Base-by-base conservation (phyloP, 2,888 invertebrate genomes). In the Amiota mariae region DNA sequence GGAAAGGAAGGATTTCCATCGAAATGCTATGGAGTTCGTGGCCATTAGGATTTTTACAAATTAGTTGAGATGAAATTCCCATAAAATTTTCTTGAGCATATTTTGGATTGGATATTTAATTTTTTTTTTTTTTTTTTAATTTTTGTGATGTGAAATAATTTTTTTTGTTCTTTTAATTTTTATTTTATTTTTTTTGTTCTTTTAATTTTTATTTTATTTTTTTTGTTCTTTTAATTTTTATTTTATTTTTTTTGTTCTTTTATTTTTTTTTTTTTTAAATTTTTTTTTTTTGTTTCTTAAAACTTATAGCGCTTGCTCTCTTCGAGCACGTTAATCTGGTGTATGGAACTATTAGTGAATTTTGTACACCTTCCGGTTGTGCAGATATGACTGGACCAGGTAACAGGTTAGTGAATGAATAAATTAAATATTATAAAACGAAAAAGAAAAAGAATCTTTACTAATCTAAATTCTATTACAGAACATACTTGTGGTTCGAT, bases 281-380 rank as follows among this genome's bases (percentile, higher is more conserved):
- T 36, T 36, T 36, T 4, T 13, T 48, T 9, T 36, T 13, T 24
- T 20, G 68, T 77, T 64, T 79, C 72, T 78, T 75, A 6, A 36
- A 36, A 36, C 66, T 92, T 93, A 57, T 91, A 96, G 96, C 97
- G 80, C 94, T 98, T 91, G 97, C 98, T 92, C 96, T 99, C 90
- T 99, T 99, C 91, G 98, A 99, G 91, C 98, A 99, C 92, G 97
- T 98, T 87, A 99, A 99, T 92, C 93, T 98, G 92, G 94, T 99
- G 89, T 99, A 99, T 92, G 99, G 99, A 90, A 96, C 97, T 84
- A 95, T 99, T 92, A 98, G 98, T 87, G 98, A 99, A 93, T 98
- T 97, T 93, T 99, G 99, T 93, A 98, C 98, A 88, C 94, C 95
- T 91, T 95, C 95, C 82, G 94, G 95, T 87, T 99, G 99, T 92